Evolutionary conservation across 2,888 invertebrate species (phyloP), one percentile per base, ranked within the genome.

Genomic region (Calameuta idolon): DNA sequence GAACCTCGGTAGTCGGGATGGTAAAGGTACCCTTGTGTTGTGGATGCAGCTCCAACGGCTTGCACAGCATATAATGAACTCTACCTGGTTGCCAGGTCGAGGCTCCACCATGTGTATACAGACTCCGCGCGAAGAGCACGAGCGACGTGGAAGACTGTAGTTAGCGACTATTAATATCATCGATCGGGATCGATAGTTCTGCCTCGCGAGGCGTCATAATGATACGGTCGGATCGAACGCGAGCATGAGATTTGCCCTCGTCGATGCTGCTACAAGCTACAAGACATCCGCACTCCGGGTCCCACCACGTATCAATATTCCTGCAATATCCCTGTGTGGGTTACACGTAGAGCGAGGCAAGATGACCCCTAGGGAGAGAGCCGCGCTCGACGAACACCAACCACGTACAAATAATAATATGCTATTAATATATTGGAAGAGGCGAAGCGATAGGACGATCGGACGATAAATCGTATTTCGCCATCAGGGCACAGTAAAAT

Each of bases 111-210:
- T 40, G 40, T 40, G 15, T 15, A 5, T 15, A 40, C 40, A 40
- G 40, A 40, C 40, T 15, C 40, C 15, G 40, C 40, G 40, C 40
- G 81, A 68, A 69, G 69, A 79, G 81, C 79, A 77, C 77, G 75
- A 82, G 82, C 85, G 85, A 83, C 83, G 81, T 83, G 83, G 81
- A 88, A 87, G 85, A 88, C 89, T 89, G 87, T 89, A 88, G 87
- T 89, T 89, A 89, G 87, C 90, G 89, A 89, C 89, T 89, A 89
- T 89, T 89, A 89, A 89, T 89, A 89, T 89, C 89, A 87, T 90
- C 88, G 89, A 89, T 90, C 89, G 85, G 81, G 86, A 89, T 90
- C 90, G 88, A 89, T 89, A 87, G 88, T 88, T 83, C 80, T 86
- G 86, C 85, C 85, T 40, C 85, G 85, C 87, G 82, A 89, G 89